phyloP scores from a whole-genome alignment of 2,797 vertebrate species.

The Pagetopsis macropterus region DNA sequence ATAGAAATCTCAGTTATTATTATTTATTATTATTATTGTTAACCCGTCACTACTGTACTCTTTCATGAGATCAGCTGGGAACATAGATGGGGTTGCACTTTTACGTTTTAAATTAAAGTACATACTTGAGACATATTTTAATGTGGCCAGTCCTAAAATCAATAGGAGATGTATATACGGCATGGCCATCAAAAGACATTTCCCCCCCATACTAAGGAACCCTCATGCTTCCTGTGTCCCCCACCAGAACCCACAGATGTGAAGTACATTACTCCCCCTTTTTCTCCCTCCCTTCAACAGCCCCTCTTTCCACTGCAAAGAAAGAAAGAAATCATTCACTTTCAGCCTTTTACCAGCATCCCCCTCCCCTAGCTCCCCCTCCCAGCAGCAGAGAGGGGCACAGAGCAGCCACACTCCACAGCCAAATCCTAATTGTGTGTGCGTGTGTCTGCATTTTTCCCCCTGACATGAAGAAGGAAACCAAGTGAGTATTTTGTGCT shows the following conservation, averaged over 20 bases:
- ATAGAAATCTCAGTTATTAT: no score
- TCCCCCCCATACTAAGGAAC: slow-evolving; percentile 32
- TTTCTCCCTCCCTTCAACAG: slow-evolving; percentile 52
- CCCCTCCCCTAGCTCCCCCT: slow-evolving; percentile 62
- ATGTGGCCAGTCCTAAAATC: slow-evolving; percentile 13
- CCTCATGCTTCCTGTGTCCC: slow-evolving; percentile 56
- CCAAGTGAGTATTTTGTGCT: slow-evolving; percentile 63
- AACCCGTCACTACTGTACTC: neutral
- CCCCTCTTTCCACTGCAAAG: slow-evolving; percentile 76
- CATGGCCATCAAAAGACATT: slow-evolving; percentile 42
- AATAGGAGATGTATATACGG: slow-evolving; percentile 50
- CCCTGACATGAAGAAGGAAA: slow-evolving; percentile 71
- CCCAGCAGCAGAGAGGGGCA: slow-evolving; percentile 71
- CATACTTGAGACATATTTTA: slow-evolving; percentile 8
- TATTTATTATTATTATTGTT: neutral
- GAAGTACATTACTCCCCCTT: slow-evolving; percentile 77
- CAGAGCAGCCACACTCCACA: slow-evolving; percentile 65
- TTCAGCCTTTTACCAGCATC: slow-evolving; percentile 66
- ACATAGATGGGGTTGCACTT: neutral
- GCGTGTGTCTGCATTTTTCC: slow-evolving; percentile 59
- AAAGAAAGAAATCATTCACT: slow-evolving; percentile 84
- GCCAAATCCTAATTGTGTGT: slow-evolving; percentile 70
- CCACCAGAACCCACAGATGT: slow-evolving; percentile 78
- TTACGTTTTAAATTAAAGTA: slow-evolving; percentile 3
- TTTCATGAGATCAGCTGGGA: neutral